Evolutionary conservation across 2,113 vertebrate genomes (phyloP).

Genomic region (Nestor notabilis): DNA sequence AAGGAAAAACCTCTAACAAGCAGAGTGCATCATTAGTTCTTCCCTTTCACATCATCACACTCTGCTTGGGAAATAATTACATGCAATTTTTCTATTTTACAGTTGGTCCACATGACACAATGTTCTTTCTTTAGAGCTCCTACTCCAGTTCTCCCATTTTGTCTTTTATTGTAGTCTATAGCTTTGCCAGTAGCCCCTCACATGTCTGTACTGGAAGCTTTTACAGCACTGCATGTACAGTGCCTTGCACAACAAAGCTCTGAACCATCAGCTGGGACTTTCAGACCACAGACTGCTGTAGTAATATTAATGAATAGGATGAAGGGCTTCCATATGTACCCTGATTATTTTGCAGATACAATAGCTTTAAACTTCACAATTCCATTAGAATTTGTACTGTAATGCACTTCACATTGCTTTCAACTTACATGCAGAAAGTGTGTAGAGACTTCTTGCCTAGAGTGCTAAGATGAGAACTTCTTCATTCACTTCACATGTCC

Average conservation of each 20-base stretch:
- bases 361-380: not conserved
- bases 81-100: constrained; percentile 83
- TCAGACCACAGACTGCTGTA: not conserved
- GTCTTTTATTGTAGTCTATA: constrained; percentile 48
- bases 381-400: not conserved
- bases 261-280: not conserved
- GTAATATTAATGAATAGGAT: not conserved
- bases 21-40: constrained; percentile 81
- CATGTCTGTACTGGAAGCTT: constrained; percentile 41
- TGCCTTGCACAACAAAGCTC: not conserved
- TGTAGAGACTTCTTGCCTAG: not conserved
- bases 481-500: not conserved
- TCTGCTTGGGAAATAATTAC: constrained; percentile 80
- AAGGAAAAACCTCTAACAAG: constrained; percentile 79
- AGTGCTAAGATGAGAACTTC: not conserved
- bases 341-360: not conserved
- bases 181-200: constrained; percentile 40
- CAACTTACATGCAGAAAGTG: not conserved
- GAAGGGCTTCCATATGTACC: not conserved
- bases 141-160: constrained; percentile 62
- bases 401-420: not conserved
- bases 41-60: constrained; percentile 74
- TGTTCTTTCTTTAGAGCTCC: constrained; percentile 65
- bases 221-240: not conserved
- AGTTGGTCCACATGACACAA: constrained; percentile 79